Evolutionary conservation across 2,113 vertebrate species (phyloP), one percentile per base, ranked within the genome.

Genomic region (Maccullochella peelii): DNA sequence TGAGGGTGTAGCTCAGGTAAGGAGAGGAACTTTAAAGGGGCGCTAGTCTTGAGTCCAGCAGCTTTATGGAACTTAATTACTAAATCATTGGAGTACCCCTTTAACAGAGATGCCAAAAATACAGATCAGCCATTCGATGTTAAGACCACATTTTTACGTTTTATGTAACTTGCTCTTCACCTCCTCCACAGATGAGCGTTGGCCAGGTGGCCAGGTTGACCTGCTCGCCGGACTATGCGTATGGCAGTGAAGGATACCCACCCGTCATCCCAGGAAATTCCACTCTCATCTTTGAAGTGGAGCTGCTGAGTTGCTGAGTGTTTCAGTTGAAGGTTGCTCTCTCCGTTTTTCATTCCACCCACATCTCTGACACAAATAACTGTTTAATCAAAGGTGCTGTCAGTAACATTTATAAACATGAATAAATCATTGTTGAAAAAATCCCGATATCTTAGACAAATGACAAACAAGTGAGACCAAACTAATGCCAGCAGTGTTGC

Each of bases 281-380:
- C 93, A 97, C 95, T 77, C 97, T 99, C 66, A 91, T 97, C 85
- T 99, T 98, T 72, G 97, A 98, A 0, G 97, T 98, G 95, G 97
- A 99, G 92, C 96, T 99, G 87, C 88, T 98, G 78, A 89, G 89
- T 62, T 75, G 85, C 96, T 95, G 96, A 96, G 93, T 77, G 15
- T 77, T 97, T 95, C 96, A 91, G 75, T 80, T 85, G 58, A 77
- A 50, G 6, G 25, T 75, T 76, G 27, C 40, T 38, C 5, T 21
- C 33, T 33, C 33, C 44, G 4, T 73, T 67, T 70, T 47, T 40
- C 73, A 88, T 85, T 88, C 76, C 81, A 81, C 72, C 82, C 79
- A 82, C 84, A 85, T 86, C 44, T 86, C 14, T 74, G 42, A 27
- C 44, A 85, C 59, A 88, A 81, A 73, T 83, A 65, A 42, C 21